Conservation (phyloP, 2,888 invertebrate genomes). For the Nomada ferruginata region DNA sequence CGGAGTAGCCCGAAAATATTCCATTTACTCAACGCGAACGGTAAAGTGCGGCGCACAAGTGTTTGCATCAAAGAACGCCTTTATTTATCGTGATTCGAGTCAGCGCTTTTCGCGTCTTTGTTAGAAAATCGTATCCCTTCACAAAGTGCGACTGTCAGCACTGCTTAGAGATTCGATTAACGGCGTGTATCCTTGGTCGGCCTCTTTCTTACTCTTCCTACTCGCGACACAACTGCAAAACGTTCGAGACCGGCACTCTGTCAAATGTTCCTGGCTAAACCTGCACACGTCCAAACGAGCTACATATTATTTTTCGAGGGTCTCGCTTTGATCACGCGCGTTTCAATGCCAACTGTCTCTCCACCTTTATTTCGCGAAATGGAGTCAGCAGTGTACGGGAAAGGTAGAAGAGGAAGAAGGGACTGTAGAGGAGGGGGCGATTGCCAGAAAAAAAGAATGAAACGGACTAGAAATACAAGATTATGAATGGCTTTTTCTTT, state of each 20-base stretch:
- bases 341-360: slow-evolving; percentile 10
- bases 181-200: slow-evolving; percentile 4
- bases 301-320: slow-evolving; percentile 10
- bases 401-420: background rate
- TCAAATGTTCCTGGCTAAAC: background rate
- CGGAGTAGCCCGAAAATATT: background rate
- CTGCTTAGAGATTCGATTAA: slow-evolving; percentile 38
- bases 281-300: background rate
- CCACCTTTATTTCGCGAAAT: slow-evolving; percentile 1
- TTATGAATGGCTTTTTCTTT: slow-evolving; percentile 38
- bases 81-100: slow-evolving; percentile 42
- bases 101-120: slow-evolving; percentile 51
- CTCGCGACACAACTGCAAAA: background rate
- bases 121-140: slow-evolving; percentile 28
- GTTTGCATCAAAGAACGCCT: slow-evolving; percentile 20
- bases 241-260: background rate
- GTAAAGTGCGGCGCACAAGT: background rate
- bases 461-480: slow-evolving; percentile 28
- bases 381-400: background rate
- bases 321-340: slow-evolving; percentile 29
- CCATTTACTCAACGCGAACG: background rate
- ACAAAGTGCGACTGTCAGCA: slow-evolving; percentile 26
- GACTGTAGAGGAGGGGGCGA: background rate
- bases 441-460: background rate
- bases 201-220: background rate